Percentiles rank a stretch among this genome's conserved stretches.
phyloP scores from a whole-genome alignment of 2,113 vertebrate genomes.

The Centrocercus urophasianus region DNA sequence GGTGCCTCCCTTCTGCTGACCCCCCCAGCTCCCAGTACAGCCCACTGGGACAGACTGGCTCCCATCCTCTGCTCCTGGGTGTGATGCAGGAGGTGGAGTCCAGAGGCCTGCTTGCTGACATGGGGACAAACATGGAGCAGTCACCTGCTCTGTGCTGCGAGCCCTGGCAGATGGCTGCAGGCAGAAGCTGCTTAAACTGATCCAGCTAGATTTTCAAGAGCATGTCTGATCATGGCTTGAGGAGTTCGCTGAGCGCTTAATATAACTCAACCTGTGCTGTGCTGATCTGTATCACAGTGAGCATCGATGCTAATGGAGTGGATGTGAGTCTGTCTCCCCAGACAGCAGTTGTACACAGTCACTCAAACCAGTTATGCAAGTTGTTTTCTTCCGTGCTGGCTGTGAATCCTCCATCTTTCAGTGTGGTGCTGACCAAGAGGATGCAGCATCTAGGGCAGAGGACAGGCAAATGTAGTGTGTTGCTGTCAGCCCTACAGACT shows the following conservation, averaged over 20 bases:
- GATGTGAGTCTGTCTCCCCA: not conserved
- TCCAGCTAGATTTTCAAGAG: not conserved
- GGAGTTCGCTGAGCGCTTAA: not conserved
- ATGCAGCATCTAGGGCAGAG: not conserved
- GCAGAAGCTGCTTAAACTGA: not conserved
- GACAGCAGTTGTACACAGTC: not conserved
- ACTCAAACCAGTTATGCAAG: not conserved
- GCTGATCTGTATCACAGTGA: not conserved
- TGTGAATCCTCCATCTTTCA: accelerated
- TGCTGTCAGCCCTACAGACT: not conserved
- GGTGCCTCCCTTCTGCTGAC: not conserved
- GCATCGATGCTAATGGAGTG: not conserved
- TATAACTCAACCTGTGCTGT: not conserved
- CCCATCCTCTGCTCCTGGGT: not conserved
- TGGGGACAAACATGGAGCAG: not conserved
- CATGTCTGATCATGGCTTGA: not conserved
- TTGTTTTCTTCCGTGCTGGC: not conserved
- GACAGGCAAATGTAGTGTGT: not conserved
- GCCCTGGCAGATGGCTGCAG: not conserved
- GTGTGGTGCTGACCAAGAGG: not conserved
- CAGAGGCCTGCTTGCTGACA: not conserved
- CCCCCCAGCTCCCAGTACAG: not conserved
- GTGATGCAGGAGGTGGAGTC: not conserved
- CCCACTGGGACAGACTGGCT: not conserved
- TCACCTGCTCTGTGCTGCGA: not conserved